Evolutionary conservation across 1,140 invertebrate genomes (phyloP).

Genomic region (Mycetomoellerius zeteki): DNA sequence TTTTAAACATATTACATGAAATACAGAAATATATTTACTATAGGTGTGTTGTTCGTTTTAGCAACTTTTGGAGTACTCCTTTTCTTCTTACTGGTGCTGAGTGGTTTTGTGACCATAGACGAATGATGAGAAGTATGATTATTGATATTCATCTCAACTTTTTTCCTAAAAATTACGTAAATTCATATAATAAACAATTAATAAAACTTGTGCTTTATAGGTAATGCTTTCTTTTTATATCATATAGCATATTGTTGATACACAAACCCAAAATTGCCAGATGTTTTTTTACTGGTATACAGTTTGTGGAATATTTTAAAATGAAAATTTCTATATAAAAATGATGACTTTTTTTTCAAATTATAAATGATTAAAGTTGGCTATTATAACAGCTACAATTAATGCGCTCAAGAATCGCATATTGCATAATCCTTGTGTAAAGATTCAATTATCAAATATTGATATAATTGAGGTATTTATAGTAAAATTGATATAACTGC

Average conservation of each 20-base stretch:
- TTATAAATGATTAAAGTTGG: too few species aligned
- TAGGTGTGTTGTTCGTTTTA: conserved; percentile 81
- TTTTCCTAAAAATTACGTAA: conserved; percentile 80
- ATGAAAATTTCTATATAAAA: too few species aligned
- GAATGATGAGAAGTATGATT: conserved; percentile 84
- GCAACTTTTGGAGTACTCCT: conserved; percentile 83
- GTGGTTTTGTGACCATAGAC: conserved; percentile 83
- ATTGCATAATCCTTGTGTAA: too few species aligned
- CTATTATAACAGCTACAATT: too few species aligned
- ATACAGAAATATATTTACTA: conserved; percentile 76
- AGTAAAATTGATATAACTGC: too few species aligned
- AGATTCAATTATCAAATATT: too few species aligned
- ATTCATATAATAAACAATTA: not conserved
- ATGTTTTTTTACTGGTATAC: too few species aligned
- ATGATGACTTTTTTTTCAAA: too few species aligned
- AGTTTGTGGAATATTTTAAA: too few species aligned
- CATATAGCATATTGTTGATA: not conserved
- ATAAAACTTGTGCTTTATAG: not conserved
- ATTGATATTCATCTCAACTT: conserved; percentile 82
- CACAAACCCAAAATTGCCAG: too few species aligned
- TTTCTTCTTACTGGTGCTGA: conserved; percentile 86
- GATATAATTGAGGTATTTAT: too few species aligned
- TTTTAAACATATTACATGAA: not conserved
- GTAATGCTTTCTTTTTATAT: not conserved
- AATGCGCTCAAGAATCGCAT: too few species aligned